Evolutionary conservation across 2,888 invertebrate species (phyloP).

Genomic region (Temnothorax rugatulus): DNA sequence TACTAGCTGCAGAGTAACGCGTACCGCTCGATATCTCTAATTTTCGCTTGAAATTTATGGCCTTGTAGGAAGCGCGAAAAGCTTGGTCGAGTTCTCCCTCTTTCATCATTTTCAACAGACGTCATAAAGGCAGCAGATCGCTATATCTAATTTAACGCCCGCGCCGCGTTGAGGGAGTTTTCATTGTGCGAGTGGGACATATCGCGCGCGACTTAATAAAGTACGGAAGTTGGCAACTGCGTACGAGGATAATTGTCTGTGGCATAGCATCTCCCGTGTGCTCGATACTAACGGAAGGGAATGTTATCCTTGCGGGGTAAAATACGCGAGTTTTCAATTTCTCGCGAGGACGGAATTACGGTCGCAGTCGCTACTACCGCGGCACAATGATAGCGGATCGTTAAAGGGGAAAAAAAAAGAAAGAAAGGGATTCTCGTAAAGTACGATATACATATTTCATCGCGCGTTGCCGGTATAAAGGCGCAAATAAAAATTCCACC

Average conservation of each 20-base stretch:
- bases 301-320: constrained; percentile 14
- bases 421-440: background rate
- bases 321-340: constrained; percentile 39
- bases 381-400: background rate
- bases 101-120: background rate
- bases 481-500: constrained; percentile 41
- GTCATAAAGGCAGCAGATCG: background rate
- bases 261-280: background rate
- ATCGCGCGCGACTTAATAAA: constrained; percentile 21
- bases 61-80: background rate
- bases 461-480: background rate
- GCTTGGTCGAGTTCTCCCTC: background rate
- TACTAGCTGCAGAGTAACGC: background rate
- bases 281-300: background rate
- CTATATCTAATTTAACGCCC: constrained; percentile 10
- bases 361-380: background rate
- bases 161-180: background rate
- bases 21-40: background rate
- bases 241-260: constrained; percentile 13
- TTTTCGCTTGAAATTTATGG: background rate
- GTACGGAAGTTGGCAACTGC: background rate
- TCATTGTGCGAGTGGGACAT: background rate
- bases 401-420: background rate
- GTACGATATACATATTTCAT: constrained; percentile 5
- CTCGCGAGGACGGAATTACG: background rate